A percentile compares a stretch with the other conserved stretches of the same genome.
Conservation (phyloP, 2,888 invertebrate species). For the Pristionchus fissidentatus region DNA sequence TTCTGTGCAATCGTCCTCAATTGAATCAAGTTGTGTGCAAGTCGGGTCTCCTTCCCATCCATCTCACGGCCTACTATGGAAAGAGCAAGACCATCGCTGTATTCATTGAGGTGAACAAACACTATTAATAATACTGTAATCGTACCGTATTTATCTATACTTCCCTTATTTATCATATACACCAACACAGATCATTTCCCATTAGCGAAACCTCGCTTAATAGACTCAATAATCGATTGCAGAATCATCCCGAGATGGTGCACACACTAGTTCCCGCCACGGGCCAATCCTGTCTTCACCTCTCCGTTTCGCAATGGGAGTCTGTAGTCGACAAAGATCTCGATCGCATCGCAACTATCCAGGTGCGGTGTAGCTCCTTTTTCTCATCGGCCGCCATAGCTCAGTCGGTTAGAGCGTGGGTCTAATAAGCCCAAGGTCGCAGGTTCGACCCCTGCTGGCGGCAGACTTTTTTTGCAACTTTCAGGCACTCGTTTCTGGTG, state of each 20-base stretch:
- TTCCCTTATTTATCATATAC: neutral
- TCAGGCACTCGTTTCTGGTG: constrained; percentile 37
- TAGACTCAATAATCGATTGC: neutral
- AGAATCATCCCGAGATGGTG: constrained; percentile 29
- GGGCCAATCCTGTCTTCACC: constrained; percentile 44
- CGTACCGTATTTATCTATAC: neutral
- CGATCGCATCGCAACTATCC: constrained; percentile 43
- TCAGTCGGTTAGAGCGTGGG: constrained; percentile 58
- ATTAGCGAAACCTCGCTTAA: neutral
- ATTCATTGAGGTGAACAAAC: constrained; percentile 41
- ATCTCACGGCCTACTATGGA: constrained; percentile 42
- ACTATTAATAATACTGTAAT: no score
- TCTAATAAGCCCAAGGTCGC: constrained; percentile 58
- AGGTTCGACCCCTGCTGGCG: constrained; percentile 56
- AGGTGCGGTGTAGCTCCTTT: neutral
- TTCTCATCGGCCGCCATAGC: constrained; percentile 49
- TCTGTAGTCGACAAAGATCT: constrained; percentile 43
- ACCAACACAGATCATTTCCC: neutral
- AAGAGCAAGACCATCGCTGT: constrained; percentile 30
- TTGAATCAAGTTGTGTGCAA: constrained; percentile 29
- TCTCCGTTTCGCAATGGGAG: constrained; percentile 44
- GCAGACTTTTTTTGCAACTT: constrained; percentile 42
- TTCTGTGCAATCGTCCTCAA: constrained; percentile 43
- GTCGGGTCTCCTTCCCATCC: constrained; percentile 44
- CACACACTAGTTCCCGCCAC: constrained; percentile 2